A percentile compares a stretch with the other conserved stretches of the same genome.
phyloP scores from a whole-genome alignment of 2,113 vertebrate species.

The Lophotis ruficrista region DNA sequence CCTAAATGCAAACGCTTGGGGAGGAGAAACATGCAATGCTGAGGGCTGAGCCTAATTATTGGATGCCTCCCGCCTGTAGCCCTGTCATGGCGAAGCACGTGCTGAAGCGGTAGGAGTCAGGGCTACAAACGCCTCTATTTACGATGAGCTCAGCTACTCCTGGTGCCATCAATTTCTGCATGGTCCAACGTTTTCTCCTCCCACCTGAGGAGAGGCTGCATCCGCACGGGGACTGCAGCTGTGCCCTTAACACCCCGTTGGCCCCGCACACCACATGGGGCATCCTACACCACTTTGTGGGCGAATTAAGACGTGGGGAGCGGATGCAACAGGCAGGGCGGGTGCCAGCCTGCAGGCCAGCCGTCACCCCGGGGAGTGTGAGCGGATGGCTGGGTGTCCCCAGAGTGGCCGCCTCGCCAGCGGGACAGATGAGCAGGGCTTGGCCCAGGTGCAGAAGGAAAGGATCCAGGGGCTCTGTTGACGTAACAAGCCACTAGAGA shows the following conservation, averaged over 20 bases:
- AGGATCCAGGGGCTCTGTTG: slow-evolving; percentile 57
- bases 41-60: not conserved
- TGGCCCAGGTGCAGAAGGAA: slow-evolving; percentile 10
- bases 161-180: not conserved
- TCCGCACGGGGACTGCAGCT: accelerated
- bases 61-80: accelerated
- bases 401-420: not conserved
- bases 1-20: not conserved
- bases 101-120: not conserved
- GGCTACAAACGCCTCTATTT: not conserved
- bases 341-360: not conserved
- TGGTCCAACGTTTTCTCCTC: accelerated
- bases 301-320: accelerated
- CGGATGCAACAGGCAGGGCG: accelerated
- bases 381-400: not conserved
- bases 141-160: not conserved
- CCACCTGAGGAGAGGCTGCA: not conserved
- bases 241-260: accelerated
- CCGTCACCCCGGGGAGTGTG: accelerated
- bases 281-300: accelerated
- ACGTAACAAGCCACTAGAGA: slow-evolving; percentile 64
- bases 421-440: not conserved
- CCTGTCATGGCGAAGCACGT: not conserved
- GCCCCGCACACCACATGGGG: accelerated
- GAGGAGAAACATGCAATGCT: not conserved